Base-by-base conservation (phyloP, 2,113 vertebrate genomes). In the Phodopus roborovskii region DNA sequence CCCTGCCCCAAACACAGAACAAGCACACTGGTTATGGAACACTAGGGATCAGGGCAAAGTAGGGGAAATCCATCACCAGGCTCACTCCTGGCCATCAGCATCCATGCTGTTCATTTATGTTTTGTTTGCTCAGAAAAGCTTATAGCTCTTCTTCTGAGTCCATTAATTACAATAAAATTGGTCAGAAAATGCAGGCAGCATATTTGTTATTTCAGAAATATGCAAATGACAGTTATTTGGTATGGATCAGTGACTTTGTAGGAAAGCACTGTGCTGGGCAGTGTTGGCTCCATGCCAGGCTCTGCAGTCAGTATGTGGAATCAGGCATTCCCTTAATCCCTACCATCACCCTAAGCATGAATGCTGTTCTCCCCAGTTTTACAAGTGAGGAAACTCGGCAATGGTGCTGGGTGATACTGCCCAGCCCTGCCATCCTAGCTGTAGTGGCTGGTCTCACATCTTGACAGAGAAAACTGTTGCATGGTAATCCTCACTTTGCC, bases 191-290 rank as follows among this genome's bases (percentile, higher is more conserved):
- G 33, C 20, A 89, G 87, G 11, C 39, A 94, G 42, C 48, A 42
- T 39, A 89, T 89, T 82, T 83, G 62, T 62, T 66, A 30, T 68
- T 91, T 60, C 88, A 93, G 79, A 45, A 94, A 81, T 39, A 93
- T 45, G 7, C 39, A 84, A 78, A 77, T 83, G 33, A 91, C 42
- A 79, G 53, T 50, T 42, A 90, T 39, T 91, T 95, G 82, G 87
- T 45, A 74, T 83, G 48, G 50, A 48, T 82, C 77, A 85, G 66
- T 90, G 53, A 90, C 13, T 83, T 50, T 45, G n/a, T 12, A 83
- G 70, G 48, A 56, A 90, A 83, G 82, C 24, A 28, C n/a, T 19
- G 33, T 39, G 71, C 60, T 7, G 30, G 33, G 22, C 16, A 50
- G 28, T 30, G 56, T 19, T 86, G 9, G 19, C 17, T 22, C 45